These are phyloP conservation scores for Microcebus jonahi DNA, from an alignment of 2,113 vertebrate species.

Conservation along the genomic window DNA sequence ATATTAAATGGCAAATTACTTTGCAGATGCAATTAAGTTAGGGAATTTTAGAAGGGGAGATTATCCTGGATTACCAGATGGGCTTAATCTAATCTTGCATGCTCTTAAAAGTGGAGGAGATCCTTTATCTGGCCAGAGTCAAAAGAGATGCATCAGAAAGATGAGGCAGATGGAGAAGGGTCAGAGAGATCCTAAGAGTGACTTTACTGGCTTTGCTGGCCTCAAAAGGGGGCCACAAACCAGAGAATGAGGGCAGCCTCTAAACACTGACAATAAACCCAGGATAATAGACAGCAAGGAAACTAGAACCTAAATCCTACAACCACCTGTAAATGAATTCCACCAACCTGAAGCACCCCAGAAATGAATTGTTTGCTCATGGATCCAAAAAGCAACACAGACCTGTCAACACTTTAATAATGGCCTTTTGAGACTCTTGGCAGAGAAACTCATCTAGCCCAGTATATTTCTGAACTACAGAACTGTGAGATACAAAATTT, in stretches of 20 bases:
- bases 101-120: neutral
- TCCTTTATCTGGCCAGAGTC: neutral
- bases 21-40: neutral
- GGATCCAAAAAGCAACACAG: neutral
- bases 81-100: neutral
- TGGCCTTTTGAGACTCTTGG: neutral
- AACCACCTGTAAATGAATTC: neutral
- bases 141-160: neutral
- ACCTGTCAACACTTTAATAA: neutral
- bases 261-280: neutral
- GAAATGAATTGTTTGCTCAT: neutral
- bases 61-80: neutral
- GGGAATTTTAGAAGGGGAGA: neutral
- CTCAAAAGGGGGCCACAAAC: neutral
- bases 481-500: neutral
- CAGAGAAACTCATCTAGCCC: neutral
- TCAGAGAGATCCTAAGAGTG: neutral
- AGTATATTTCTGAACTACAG: neutral
- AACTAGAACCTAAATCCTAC: neutral
- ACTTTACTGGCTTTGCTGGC: neutral
- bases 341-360: neutral
- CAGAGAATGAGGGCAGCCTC: neutral
- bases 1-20: neutral
- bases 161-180: neutral
- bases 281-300: neutral